A percentile compares a stretch with the other conserved stretches of the same genome.
Conservation (phyloP, 1,140 invertebrate species). For the Lepidurus packardi region DNA sequence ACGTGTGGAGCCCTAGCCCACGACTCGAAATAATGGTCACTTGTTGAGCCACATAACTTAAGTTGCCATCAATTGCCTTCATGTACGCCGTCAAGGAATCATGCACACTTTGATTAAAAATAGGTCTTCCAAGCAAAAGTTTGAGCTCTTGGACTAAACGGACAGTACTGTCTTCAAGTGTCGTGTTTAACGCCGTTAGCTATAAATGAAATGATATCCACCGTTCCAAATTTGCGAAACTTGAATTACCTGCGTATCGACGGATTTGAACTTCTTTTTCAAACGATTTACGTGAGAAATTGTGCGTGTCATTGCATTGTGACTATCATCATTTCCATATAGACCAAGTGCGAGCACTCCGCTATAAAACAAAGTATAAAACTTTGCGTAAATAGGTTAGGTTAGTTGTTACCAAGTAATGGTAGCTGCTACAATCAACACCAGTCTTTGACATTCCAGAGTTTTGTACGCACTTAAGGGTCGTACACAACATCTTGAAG, state of each 20-base stretch:
- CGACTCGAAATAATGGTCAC: background rate
- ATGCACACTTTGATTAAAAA: background rate
- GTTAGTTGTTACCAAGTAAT: constrained; percentile 58
- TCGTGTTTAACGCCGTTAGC: constrained; percentile 35
- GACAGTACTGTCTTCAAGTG: background rate
- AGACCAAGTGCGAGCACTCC: constrained; percentile 61
- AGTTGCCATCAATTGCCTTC: background rate
- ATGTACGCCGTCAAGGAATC: background rate
- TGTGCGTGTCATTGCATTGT: constrained; percentile 77
- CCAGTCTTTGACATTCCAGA: constrained; percentile 75
- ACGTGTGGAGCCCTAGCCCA: background rate
- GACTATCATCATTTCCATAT: constrained; percentile 88
- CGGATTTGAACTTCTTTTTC: constrained; percentile 49
- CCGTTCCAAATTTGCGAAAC: background rate
- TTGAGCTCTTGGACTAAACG: background rate
- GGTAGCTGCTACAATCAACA: constrained; percentile 74
- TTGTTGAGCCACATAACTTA: background rate
- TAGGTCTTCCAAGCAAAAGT: background rate
- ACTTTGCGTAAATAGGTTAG: background rate
- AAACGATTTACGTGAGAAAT: constrained; percentile 69
- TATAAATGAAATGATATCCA: background rate
- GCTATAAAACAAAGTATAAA: constrained; percentile 41
- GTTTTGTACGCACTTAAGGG: constrained; percentile 75
- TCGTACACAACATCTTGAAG: constrained; percentile 88
- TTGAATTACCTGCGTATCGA: constrained; percentile 46